A percentile compares a stretch with the other conserved stretches of the same genome.
phyloP scores from a whole-genome alignment of 2,797 vertebrate species.

The Sciaenops ocellatus region DNA sequence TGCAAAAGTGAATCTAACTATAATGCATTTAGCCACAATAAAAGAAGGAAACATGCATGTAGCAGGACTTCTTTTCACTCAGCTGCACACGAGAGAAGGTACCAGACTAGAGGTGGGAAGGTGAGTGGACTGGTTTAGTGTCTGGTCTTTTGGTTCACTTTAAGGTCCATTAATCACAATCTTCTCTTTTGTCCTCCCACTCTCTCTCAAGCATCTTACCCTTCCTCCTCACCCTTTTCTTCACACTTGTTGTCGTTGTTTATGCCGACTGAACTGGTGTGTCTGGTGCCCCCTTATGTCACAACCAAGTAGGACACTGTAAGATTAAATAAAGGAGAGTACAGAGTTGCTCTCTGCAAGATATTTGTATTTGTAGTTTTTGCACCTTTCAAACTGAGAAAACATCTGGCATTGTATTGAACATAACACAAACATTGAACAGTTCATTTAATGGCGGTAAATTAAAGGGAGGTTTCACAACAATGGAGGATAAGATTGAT shows the following conservation, averaged over 20 bases:
- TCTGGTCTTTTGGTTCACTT: constrained; percentile 40
- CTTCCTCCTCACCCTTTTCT: not conserved
- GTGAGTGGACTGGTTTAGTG: constrained; percentile 20
- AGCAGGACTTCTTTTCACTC: not conserved
- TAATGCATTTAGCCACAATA: not conserved
- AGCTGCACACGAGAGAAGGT: not conserved
- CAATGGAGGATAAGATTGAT: not conserved
- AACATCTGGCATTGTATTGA: not conserved
- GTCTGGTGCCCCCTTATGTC: constrained; percentile 70
- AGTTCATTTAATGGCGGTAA: not conserved
- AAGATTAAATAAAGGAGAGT: not conserved
- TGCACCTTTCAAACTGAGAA: not conserved
- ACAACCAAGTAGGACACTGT: constrained; percentile 41
- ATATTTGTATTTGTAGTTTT: not conserved
- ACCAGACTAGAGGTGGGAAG: constrained; percentile 34
- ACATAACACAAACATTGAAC: not conserved
- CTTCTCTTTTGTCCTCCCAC: constrained; percentile 57
- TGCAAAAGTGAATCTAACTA: not conserved
- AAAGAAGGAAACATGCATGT: not conserved
- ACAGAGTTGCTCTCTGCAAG: not conserved
- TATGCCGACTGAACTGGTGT: constrained; percentile 33
- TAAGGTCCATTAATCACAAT: constrained; percentile 65
- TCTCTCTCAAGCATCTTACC: constrained; percentile 9
- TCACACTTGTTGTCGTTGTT: constrained; percentile 26
- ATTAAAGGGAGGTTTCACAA: not conserved